Conservation (phyloP, 2,113 vertebrate species). For the Spilogale gracilis region DNA sequence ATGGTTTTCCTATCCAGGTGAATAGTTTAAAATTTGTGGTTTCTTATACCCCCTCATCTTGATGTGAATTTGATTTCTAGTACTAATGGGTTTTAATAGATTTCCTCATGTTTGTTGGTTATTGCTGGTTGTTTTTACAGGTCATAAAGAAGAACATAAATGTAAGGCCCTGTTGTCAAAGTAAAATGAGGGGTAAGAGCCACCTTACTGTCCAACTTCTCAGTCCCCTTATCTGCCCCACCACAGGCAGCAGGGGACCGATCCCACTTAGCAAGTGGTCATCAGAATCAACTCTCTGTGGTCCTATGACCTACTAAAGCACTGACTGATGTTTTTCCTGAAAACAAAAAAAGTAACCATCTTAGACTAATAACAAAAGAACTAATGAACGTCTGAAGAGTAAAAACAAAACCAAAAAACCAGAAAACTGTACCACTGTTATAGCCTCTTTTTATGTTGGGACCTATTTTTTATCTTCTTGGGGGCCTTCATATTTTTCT, state of each 20-base stretch:
- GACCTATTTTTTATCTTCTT: background rate
- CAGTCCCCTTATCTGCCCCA: background rate
- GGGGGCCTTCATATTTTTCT: background rate
- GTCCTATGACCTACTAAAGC: background rate
- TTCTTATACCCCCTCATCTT: background rate
- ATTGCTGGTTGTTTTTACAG: background rate
- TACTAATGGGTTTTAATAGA: background rate
- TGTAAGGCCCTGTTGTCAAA: slow-evolving; percentile 62
- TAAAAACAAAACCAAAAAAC: background rate
- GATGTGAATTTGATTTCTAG: slow-evolving; percentile 33
- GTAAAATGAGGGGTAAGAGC: background rate
- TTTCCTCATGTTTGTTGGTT: background rate
- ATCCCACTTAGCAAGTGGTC: background rate
- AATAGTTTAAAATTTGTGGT: background rate
- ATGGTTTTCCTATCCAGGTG: background rate
- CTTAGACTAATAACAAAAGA: background rate
- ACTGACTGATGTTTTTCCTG: background rate
- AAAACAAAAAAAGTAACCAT: background rate
- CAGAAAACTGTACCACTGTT: background rate
- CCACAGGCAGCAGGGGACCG: background rate
- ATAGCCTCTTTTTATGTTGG: background rate
- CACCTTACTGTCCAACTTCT: background rate
- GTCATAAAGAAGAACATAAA: slow-evolving; percentile 56
- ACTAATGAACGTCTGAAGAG: background rate
- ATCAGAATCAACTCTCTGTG: background rate